phyloP scores from a whole-genome alignment of 2,888 invertebrate species.

The Melanophora roralis region DNA sequence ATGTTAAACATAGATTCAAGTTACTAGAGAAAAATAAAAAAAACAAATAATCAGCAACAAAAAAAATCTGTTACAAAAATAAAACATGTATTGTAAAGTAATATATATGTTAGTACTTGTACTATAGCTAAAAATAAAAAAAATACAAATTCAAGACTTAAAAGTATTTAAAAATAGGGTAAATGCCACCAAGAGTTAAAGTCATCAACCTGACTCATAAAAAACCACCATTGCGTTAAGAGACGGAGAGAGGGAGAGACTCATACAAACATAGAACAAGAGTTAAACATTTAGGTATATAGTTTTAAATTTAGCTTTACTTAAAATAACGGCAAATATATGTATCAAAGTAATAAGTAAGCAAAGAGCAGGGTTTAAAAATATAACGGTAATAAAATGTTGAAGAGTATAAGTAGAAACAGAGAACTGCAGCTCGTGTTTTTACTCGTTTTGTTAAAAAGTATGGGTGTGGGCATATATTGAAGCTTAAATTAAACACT shows the following conservation, averaged over 20 bases:
- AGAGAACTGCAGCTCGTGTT: neutral
- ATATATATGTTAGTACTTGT: neutral
- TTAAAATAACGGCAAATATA: neutral
- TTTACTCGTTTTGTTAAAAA: neutral
- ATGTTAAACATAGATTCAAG: slow-evolving; percentile 55
- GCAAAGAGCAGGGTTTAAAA: slow-evolving; percentile 32
- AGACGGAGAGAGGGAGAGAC: neutral
- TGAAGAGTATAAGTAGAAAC: neutral
- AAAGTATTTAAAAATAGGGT: slow-evolving; percentile 44
- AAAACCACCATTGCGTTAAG: neutral
- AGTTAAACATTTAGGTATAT: neutral
- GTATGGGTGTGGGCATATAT: neutral
- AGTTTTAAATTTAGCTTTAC: slow-evolving; percentile 46
- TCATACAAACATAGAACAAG: neutral
- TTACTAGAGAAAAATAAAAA: neutral
- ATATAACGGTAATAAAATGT: neutral
- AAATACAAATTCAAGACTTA: slow-evolving; percentile 34
- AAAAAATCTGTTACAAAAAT: neutral
- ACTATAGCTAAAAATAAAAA: neutral
- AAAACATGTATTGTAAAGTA: neutral
- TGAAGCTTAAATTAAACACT: slow-evolving; percentile 58
- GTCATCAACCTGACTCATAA: slow-evolving; percentile 62
- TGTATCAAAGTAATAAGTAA: neutral
- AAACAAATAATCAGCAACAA: slow-evolving; percentile 17
- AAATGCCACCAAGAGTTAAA: slow-evolving; percentile 58